Evolutionary conservation across 64 coral and sea anemone species (phyloP), one percentile per base, ranked within the genome.

Genomic region (Montipora efflorescens): DNA sequence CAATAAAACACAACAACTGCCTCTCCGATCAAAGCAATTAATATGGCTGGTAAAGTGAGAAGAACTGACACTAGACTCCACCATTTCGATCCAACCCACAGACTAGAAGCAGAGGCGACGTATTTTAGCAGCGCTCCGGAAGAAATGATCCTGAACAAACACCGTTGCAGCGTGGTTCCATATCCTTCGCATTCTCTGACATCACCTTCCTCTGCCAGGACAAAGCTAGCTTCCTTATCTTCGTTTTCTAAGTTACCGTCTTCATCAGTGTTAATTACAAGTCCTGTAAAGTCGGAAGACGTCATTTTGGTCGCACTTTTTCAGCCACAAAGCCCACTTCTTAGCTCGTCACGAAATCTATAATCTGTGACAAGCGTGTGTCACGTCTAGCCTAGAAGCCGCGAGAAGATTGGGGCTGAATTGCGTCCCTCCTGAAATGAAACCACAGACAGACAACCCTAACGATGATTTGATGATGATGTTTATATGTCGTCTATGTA

Each of bases 1-100:
- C 81, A 84, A 64, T 36, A 48, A 19, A 67, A 84, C 25, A 84
- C 81, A 16, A 84, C 9, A n/a, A 66, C 11, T 43, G 81, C 23
- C 46, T 84, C 81, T 48, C 81, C 81, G 45, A 84, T 70, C 25
- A 62, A 67, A 84, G 61, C 55, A 5, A 70, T 25, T 2, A 84
- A 13, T 5, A 62, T 43, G 8, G 66, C 9, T 48, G 81, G 81
- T 1, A 84, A 5, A 11, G 81, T 66, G n/a, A 84, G 13, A n/a
- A 84, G 11, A 48, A 67, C 22, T 43, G 57, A 84, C 2, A 48
- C 11, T 4, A 84, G 5, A 84, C n/a, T 64, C 81, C 81, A 84
- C 51, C 18, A 64, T 2, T 48, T 47, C 8, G 66, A 84, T 20
- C 58, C 25, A n/a, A 11, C 9, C 81, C 81, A 84, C 12, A 84